Conservation (phyloP, 2,888 invertebrate genomes). For the Eupithecia abbreviata region DNA sequence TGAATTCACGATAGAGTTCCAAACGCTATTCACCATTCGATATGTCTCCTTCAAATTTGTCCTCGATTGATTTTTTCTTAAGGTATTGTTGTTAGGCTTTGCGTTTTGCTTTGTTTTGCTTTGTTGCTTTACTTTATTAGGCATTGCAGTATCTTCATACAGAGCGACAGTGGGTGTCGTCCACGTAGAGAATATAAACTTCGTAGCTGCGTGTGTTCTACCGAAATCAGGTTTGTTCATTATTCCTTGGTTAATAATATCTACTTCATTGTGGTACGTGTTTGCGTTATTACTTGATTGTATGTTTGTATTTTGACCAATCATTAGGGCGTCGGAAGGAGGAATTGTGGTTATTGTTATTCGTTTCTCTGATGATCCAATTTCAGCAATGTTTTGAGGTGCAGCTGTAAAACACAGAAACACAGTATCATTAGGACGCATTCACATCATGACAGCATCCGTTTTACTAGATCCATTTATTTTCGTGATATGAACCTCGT, state of each 20-base stretch:
- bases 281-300: neutral
- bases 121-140: too few species aligned
- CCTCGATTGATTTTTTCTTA: neutral
- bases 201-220: neutral
- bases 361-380: neutral
- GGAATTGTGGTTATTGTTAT: neutral
- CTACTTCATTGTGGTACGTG: neutral
- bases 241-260: neutral
- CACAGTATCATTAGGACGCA: neutral
- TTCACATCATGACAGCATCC: too few species aligned
- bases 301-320: neutral
- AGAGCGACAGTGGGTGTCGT: neutral
- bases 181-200: neutral
- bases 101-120: too few species aligned
- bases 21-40: neutral
- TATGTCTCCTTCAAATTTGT: neutral
- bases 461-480: too few species aligned
- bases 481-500: too few species aligned
- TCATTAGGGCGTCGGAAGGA: neutral
- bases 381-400: neutral
- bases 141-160: neutral
- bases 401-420: neutral
- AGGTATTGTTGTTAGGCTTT: neutral
- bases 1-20: neutral
- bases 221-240: neutral